phyloP scores from a whole-genome alignment of 1,140 invertebrate species.

The Bombus superbus region DNA sequence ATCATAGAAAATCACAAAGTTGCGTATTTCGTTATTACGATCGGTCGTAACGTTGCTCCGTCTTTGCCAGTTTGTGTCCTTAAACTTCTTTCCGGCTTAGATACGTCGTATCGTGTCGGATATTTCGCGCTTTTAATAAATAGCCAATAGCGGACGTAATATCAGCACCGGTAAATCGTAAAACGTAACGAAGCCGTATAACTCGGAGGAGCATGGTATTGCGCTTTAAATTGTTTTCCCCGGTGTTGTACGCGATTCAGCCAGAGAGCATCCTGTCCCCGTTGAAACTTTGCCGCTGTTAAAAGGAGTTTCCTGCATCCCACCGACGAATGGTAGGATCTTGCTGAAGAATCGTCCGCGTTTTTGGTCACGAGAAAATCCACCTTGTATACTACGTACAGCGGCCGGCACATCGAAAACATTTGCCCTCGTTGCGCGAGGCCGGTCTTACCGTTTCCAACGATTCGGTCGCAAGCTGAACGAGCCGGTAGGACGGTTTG shows the following conservation, averaged over 20 bases:
- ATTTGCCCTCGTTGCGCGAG: not conserved
- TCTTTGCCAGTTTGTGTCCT: not conserved
- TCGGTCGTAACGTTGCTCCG: not conserved
- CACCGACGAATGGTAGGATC: too few relatives aligned
- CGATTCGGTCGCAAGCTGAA: not conserved
- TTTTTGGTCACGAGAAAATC: not conserved
- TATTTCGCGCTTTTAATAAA: conserved; percentile 47
- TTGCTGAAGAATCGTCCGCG: not conserved
- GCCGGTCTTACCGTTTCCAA: not conserved
- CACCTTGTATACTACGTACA: too few relatives aligned
- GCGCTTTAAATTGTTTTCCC: conserved; percentile 42
- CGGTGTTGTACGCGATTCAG: conserved; percentile 5
- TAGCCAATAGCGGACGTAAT: conserved; percentile 49
- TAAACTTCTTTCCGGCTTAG: not conserved
- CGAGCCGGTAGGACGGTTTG: not conserved
- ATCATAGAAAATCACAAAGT: not conserved
- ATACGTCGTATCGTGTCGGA: not conserved
- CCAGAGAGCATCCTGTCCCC: not conserved
- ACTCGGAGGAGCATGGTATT: conserved; percentile 31
- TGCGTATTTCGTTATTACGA: not conserved
- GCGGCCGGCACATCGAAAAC: not conserved
- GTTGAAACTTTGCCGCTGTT: conserved; percentile 32
- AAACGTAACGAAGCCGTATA: conserved; percentile 50
- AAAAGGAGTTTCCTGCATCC: conserved; percentile 24
- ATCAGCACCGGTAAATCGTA: conserved; percentile 50